Evolutionary conservation across 2,888 invertebrate genomes (phyloP).

Genomic region (Hofmannophila pseudospretella): DNA sequence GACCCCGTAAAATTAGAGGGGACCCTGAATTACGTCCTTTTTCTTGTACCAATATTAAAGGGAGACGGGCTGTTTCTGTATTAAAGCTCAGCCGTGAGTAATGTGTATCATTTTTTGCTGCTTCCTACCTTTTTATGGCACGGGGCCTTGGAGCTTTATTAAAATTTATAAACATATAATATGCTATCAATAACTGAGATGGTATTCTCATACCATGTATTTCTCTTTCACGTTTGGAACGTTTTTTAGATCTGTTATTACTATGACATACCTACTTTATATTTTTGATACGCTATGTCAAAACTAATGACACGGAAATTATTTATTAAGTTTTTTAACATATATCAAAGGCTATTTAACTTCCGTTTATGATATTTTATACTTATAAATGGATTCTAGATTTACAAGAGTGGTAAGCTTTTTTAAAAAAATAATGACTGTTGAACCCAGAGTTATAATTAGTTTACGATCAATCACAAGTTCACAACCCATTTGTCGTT

Average conservation of each 20-base stretch:
- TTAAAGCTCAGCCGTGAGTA: constrained; percentile 36
- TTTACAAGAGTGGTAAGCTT: too few species aligned
- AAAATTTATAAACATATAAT: constrained; percentile 43
- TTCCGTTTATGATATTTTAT: too few species aligned
- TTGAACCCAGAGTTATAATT: too few species aligned
- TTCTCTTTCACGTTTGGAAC: too few species aligned
- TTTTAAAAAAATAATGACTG: too few species aligned
- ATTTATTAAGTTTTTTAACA: too few species aligned
- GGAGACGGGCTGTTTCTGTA: constrained; percentile 19
- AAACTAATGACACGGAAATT: too few species aligned
- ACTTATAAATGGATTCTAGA: too few species aligned
- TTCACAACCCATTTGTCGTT: background rate
- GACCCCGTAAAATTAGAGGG: constrained; percentile 34
- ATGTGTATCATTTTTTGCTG: constrained; percentile 48
- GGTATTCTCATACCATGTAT: constrained; percentile 3
- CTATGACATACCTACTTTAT: too few species aligned
- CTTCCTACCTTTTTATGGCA: constrained; percentile 38
- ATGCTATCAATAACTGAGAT: constrained; percentile 42
- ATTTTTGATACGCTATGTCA: too few species aligned
- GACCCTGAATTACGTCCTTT: constrained; percentile 35
- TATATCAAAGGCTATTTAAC: too few species aligned
- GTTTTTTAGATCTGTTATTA: too few species aligned
- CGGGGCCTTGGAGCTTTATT: constrained; percentile 33
- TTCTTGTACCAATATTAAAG: constrained; percentile 39
- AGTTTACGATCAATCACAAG: background rate